Evolutionary conservation across 64 coral and sea anemone genomes (phyloP), one percentile per base, ranked within the genome.

Genomic region (Anthopleura sola): DNA sequence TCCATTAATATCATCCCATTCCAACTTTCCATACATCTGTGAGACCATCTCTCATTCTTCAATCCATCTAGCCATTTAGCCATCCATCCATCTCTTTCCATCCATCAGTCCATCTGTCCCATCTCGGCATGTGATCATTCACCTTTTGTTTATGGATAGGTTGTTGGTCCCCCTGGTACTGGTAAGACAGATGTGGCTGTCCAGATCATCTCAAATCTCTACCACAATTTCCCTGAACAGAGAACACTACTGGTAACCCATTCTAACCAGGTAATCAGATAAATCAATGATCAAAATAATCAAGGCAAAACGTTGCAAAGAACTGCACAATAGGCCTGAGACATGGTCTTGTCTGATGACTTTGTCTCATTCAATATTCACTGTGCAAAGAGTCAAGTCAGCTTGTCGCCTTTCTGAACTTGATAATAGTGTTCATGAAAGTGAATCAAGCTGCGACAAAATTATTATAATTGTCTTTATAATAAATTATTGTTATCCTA

Each of bases 141-240:
- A 71, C 8, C 1, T 53, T 40, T 81, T 40, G 17, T 79, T 79
- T 20, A 3, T 79, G 76, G 1, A 32, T 37, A 99, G 97, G 97
- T 99, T 82, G 93, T 99, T 15, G 97, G 97, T 20, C 97, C 97
- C 38, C 97, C 97, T 1, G 97, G 97, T 24, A 99, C 97, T 83
- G 97, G 97, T 2, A 99, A 99, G 47, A 99, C 97, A 81, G 97
- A 99, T 69, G 97, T 99, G 33, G 97, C 97, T 1, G 97, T 99
- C 26, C 97, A 99, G 75, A 99, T 99, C 58, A 99, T 99, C 71
- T 95, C 97, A 54, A 99, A 99, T 81, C 47, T 99, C 47, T 99
- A 99, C 76, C 97, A 99, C 85, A 99, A 99, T 82, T 99, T 99
- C 57, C 97, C 97, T 34, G 97, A 99, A 82, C 97, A 99, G 75